Conservation (phyloP, 2,888 invertebrate genomes). For the Nymphalis urticae region DNA sequence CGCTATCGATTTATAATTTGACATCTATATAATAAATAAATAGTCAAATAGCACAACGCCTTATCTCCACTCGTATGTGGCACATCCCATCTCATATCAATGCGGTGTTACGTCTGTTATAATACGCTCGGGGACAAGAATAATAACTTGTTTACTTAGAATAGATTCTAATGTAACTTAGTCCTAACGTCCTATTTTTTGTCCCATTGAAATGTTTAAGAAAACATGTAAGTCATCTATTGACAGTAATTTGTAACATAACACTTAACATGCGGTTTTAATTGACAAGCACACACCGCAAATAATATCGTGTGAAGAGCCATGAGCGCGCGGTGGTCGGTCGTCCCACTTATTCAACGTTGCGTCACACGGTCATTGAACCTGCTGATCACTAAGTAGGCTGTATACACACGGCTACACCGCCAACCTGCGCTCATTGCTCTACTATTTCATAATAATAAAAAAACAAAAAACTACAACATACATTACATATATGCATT, state of each 20-base stretch:
- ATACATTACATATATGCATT: not conserved
- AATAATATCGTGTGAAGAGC: not conserved
- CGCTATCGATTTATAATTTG: too few relatives aligned
- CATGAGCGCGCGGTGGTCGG: not conserved
- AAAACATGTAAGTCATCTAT: too few relatives aligned
- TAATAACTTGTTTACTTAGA: too few relatives aligned
- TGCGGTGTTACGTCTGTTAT: too few relatives aligned
- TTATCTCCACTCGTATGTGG: too few relatives aligned
- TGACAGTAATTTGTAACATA: not conserved
- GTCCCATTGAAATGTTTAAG: too few relatives aligned
- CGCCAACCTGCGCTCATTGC: slow-evolving; percentile 1
- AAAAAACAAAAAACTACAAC: not conserved
- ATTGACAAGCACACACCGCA: not conserved
- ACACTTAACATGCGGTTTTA: not conserved
- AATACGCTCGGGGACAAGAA: too few relatives aligned
- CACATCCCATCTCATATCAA: too few relatives aligned
- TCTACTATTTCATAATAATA: slow-evolving; percentile 14
- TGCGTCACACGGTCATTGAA: slow-evolving; percentile 33
- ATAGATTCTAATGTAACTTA: too few relatives aligned
- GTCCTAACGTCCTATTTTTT: too few relatives aligned
- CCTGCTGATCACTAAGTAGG: slow-evolving; percentile 11
- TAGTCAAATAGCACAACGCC: too few relatives aligned
- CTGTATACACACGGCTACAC: slow-evolving; percentile 3
- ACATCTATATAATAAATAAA: too few relatives aligned
- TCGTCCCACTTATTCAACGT: slow-evolving; percentile 23